These are phyloP conservation scores for Gadopsis bispinosus DNA, from an alignment of 2,797 vertebrate species.

Conservation along the genomic window DNA sequence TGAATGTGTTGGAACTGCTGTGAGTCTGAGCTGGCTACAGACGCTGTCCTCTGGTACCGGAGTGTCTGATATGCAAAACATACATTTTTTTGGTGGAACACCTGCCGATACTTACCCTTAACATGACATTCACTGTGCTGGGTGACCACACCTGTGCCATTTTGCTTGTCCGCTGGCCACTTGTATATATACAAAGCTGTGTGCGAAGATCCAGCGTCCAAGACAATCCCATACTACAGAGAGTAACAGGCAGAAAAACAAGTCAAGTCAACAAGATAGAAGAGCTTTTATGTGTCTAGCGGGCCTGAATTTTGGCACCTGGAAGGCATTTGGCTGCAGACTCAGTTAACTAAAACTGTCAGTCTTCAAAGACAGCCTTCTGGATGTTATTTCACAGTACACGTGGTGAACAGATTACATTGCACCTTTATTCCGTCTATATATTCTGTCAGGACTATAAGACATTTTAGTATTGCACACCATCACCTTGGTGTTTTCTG, in stretches of 20 bases:
- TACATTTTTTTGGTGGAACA: not conserved
- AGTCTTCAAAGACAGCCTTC: conserved; percentile 3
- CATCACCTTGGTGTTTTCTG: not conserved
- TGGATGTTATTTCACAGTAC: not conserved
- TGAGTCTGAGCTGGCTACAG: not conserved
- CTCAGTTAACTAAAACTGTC: not conserved
- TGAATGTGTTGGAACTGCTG: not conserved
- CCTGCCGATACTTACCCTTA: conserved; percentile 78
- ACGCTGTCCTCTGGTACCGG: not conserved
- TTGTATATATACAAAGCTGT: conserved; percentile 90
- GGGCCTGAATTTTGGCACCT: not conserved
- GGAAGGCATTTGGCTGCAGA: conserved; percentile 3
- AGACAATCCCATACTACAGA: conserved; percentile 90
- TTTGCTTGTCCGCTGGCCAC: conserved; percentile 91
- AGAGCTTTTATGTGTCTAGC: not conserved
- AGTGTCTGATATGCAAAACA: conserved; percentile 38
- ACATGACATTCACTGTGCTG: conserved; percentile 88
- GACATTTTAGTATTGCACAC: not conserved
- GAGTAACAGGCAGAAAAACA: not conserved
- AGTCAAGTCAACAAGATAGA: not conserved
- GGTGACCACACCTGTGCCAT: conserved; percentile 89
- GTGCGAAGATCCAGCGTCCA: conserved; percentile 93
- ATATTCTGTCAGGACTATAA: not conserved
- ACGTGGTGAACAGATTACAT: not conserved
- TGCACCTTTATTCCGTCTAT: not conserved